Evolutionary conservation across 2,113 vertebrate species (phyloP), one percentile per base, ranked within the genome.

Genomic region (Pelodiscus sinensis): DNA sequence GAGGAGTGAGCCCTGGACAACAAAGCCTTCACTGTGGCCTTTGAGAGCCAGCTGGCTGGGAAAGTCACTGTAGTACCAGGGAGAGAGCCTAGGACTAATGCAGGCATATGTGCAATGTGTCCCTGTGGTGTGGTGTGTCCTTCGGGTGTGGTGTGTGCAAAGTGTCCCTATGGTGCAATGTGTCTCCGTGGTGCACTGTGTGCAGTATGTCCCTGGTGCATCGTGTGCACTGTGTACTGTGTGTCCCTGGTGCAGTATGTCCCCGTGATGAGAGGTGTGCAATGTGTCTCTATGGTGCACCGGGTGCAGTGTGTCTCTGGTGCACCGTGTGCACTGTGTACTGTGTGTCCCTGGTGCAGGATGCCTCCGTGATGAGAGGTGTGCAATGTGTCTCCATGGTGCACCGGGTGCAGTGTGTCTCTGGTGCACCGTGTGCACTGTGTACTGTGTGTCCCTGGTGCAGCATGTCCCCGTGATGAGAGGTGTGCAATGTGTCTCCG

Each of bases 381-480:
- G 58, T 29, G 60, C 25, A 62, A 2, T 31, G 60, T 62, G 62
- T 65, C 15, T 14, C 62, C 5, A 3, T 29, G 3, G 25, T n/a
- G n/a, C n/a, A n/a, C n/a, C n/a, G n/a, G 2, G 29, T 29, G 60
- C 27, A 62, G 3, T 31, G 27, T 65, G 62, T 65, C 15, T 13
- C 62, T 29, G 3, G 25, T n/a, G n/a, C n/a, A n/a, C n/a, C n/a
- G n/a, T n/a, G n/a, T 60, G 25, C 12, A 10, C 1, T 58, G 57
- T 58, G 57, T 25, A 25, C 5, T 2, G 7, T 31, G 62, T 65
- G 29, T 65, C 27, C 13, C 14, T 5, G 62, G 16, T 44, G 38
- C 38, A 9, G 1, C 9, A 6, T 31, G 25, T 60, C 60, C 11
- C 12, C 27, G 1, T 29, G 60, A 5, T 19, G 19, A 1, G 5